phyloP scores from a whole-genome alignment of 2,113 vertebrate species.

The Rallus limicola region DNA sequence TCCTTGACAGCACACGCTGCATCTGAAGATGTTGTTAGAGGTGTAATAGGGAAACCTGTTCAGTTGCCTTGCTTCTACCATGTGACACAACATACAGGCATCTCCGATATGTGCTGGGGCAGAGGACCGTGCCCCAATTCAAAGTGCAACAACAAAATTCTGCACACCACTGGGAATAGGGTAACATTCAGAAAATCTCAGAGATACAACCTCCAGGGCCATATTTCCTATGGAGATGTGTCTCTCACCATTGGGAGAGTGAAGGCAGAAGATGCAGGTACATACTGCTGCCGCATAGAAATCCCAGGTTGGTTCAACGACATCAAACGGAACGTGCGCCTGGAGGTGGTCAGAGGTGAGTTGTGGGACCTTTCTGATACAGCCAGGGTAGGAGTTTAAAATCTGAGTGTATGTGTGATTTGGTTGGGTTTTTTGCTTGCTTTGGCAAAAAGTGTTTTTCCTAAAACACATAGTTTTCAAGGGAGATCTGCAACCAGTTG shows the following conservation, averaged over 20 bases:
- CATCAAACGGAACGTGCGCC: background rate
- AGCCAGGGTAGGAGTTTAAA: background rate
- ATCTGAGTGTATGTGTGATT: accelerated
- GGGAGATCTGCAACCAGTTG: background rate
- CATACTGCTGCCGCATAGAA: conserved; percentile 82
- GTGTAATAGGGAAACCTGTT: background rate
- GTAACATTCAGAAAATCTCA: background rate
- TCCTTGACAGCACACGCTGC: background rate
- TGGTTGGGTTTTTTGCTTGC: background rate
- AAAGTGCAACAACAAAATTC: background rate
- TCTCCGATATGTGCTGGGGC: conserved; percentile 55
- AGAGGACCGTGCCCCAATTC: conserved; percentile 20
- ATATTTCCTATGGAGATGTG: conserved; percentile 59
- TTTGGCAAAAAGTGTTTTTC: background rate
- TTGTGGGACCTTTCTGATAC: background rate
- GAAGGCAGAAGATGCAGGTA: conserved; percentile 63
- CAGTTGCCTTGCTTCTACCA: conserved; percentile 12
- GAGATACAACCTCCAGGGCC: background rate
- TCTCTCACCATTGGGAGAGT: conserved; percentile 75
- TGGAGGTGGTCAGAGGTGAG: conserved; percentile 67
- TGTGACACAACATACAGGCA: accelerated
- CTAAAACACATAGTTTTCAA: accelerated
- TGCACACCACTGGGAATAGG: background rate
- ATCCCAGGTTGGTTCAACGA: conserved; percentile 80
- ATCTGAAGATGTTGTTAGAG: background rate